Percentiles rank a stretch among this genome's conserved stretches.
Conservation (phyloP, 2,113 vertebrate species). For the Tapirus terrestris region DNA sequence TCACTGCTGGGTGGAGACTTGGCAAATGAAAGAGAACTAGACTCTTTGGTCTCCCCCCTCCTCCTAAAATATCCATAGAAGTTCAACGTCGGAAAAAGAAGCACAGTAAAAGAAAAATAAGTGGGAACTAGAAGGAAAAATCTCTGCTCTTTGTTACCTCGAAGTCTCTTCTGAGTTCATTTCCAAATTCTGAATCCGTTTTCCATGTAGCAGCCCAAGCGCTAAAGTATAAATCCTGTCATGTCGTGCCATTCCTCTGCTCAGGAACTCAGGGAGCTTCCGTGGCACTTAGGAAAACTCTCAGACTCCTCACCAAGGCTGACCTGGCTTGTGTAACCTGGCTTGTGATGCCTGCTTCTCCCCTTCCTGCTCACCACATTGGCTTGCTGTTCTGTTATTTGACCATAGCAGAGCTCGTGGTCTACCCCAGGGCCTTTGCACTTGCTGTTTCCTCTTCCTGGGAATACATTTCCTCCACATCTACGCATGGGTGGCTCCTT, state of each 20-base stretch:
- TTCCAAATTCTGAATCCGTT: conserved; percentile 23
- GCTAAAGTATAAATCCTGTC: no score
- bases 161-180: neutral
- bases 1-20: neutral
- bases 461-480: neutral
- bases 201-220: neutral
- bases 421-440: neutral
- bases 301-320: neutral
- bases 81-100: neutral
- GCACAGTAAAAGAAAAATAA: conserved; percentile 17
- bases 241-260: neutral
- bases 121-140: neutral
- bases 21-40: neutral
- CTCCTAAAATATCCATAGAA: conserved; percentile 6
- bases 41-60: neutral
- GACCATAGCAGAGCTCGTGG: neutral
- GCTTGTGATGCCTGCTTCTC: neutral
- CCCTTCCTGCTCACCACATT: neutral
- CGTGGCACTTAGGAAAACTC: neutral
- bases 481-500: neutral
- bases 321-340: neutral
- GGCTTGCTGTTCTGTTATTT: neutral
- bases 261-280: neutral
- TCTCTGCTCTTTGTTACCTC: neutral
- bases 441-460: neutral